Percentiles rank a stretch among this genome's conserved stretches.
phyloP scores from a whole-genome alignment of 2,113 vertebrate species.

The Sphaerodactylus townsendi region DNA sequence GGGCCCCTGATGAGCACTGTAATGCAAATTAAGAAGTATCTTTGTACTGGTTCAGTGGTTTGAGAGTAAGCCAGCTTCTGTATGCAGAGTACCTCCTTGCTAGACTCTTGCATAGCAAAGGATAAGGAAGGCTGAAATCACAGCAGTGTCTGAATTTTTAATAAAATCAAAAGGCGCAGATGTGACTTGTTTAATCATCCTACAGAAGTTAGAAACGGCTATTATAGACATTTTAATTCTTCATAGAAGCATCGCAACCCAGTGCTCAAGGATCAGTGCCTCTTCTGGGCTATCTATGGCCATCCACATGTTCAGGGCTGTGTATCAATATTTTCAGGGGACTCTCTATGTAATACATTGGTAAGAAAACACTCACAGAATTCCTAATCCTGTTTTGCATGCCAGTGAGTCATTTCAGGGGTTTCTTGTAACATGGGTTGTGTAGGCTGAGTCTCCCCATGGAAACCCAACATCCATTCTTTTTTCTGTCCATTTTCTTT shows the following conservation, averaged over 20 bases:
- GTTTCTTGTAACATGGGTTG: neutral
- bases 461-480: neutral
- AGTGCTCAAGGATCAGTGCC: too few species aligned
- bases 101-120: neutral
- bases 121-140: too few species aligned
- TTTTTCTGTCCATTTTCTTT: conserved; percentile 32
- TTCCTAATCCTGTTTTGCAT: neutral
- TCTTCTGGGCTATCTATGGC: too few species aligned
- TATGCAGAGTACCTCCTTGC: neutral
- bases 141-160: neutral
- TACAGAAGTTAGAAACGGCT: neutral
- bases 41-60: neutral
- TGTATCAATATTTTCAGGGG: neutral
- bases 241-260: too few species aligned
- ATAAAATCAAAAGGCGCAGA: neutral
- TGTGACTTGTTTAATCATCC: neutral
- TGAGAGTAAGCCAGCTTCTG: neutral
- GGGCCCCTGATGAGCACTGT: neutral
- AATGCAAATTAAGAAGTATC: neutral
- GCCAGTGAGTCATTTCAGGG: neutral
- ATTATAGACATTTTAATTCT: neutral
- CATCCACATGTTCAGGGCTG: too few species aligned
- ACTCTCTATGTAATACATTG: too few species aligned
- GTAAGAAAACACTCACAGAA: neutral
- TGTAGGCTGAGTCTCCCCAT: fast-evolving